phyloP scores from a whole-genome alignment of 2,797 vertebrate genomes.

The Poeciliopsis turneri region DNA sequence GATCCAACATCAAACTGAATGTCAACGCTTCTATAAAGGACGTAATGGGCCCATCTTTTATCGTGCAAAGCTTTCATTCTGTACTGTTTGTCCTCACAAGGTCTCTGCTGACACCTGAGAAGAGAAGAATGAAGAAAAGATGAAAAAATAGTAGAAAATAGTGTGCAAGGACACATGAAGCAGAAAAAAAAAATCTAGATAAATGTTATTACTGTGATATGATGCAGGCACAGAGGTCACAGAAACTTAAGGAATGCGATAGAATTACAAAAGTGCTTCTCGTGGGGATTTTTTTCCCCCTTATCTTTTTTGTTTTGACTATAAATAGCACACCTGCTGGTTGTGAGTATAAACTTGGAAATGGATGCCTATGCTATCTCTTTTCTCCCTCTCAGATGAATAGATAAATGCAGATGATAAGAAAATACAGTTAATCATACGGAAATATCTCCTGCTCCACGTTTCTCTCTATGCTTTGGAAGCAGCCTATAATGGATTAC shows the following conservation, averaged over 20 bases:
- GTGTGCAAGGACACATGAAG: slow-evolving; percentile 20
- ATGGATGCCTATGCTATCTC: slow-evolving; percentile 29
- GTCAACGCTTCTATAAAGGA: not conserved
- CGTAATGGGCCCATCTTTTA: not conserved
- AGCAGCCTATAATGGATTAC: not conserved
- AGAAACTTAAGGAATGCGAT: slow-evolving; percentile 46
- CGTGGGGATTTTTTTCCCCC: slow-evolving; percentile 38
- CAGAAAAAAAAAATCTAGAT: not conserved
- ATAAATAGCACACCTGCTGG: slow-evolving; percentile 60
- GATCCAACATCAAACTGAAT: not conserved
- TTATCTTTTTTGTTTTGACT: slow-evolving; percentile 49
- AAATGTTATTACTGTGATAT: slow-evolving; percentile 12
- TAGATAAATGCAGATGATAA: not conserved
- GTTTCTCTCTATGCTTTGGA: not conserved
- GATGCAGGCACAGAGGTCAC: slow-evolving; percentile 52
- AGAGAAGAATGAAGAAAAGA: not conserved
- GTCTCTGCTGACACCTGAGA: not conserved
- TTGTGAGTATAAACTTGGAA: slow-evolving; percentile 48
- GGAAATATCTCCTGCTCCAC: not conserved
- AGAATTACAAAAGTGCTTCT: slow-evolving; percentile 58
- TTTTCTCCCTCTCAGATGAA: not conserved
- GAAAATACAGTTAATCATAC: not conserved
- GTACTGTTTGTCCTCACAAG: not conserved
- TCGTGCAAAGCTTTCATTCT: not conserved
- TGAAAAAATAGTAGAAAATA: not conserved